Percentiles rank a stretch among this genome's conserved stretches.
phyloP scores from a whole-genome alignment of 1,140 invertebrate species.

The Platyura marginata region DNA sequence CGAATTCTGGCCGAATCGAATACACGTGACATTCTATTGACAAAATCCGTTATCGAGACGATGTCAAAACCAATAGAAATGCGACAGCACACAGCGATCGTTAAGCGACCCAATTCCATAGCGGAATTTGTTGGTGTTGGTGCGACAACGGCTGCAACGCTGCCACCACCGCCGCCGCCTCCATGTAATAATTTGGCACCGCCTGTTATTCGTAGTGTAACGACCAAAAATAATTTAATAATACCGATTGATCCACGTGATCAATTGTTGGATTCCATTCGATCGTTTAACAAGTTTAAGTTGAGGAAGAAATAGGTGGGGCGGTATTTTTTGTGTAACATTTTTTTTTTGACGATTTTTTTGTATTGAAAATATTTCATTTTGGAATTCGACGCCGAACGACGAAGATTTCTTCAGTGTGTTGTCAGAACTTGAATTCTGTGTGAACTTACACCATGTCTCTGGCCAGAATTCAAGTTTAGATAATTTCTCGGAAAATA shows the following conservation, averaged over 20 bases:
- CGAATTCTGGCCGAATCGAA: slow-evolving; percentile 18
- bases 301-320: neutral
- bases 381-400: too few species aligned
- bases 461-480: too few species aligned
- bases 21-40: slow-evolving; percentile 2
- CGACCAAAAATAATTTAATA: slow-evolving; percentile 11
- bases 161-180: slow-evolving; percentile 22
- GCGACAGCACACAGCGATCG: slow-evolving; percentile 3
- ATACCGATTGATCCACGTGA: slow-evolving; percentile 35
- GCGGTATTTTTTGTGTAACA: too few species aligned
- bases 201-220: slow-evolving; percentile 20
- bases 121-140: neutral
- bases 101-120: slow-evolving; percentile 6
- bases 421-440: too few species aligned
- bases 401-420: too few species aligned
- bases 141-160: slow-evolving; percentile 1
- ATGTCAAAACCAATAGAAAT: slow-evolving; percentile 9
- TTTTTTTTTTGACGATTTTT: too few species aligned
- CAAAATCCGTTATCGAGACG: neutral
- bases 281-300: slow-evolving; percentile 30
- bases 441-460: too few species aligned
- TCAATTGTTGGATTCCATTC: slow-evolving; percentile 48
- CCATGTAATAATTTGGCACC: slow-evolving; percentile 25
- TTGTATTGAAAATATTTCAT: too few species aligned
- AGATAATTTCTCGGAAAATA: too few species aligned